These are phyloP conservation scores for Dryococelus australis DNA, from an alignment of 2,888 invertebrate species.

Conservation along the genomic window DNA sequence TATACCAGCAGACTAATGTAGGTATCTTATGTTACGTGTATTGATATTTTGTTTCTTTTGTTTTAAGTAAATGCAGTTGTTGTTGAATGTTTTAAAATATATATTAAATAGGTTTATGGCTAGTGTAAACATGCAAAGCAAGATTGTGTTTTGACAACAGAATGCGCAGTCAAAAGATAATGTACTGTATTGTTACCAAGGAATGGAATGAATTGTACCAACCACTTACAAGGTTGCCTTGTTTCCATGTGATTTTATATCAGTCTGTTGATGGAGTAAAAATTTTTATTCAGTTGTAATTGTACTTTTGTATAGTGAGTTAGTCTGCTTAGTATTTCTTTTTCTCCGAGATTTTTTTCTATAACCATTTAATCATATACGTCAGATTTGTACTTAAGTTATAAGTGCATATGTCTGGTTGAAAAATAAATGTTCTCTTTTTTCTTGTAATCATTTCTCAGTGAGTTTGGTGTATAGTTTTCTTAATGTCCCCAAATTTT, in stretches of 20 bases:
- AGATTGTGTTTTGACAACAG: not conserved
- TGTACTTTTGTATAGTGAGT: not conserved
- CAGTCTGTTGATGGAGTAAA: not conserved
- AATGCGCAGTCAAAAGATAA: not conserved
- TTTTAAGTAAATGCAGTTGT: not conserved
- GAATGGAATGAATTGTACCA: not conserved
- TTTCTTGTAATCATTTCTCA: not conserved
- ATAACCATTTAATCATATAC: not conserved
- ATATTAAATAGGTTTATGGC: not conserved
- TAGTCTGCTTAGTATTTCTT: slow-evolving; percentile 16
- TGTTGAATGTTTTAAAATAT: not conserved
- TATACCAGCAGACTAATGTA: not conserved
- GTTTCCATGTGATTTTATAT: not conserved
- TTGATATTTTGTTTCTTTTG: not conserved
- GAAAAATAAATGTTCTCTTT: not conserved
- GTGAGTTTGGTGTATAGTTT: not conserved
- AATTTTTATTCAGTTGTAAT: not conserved
- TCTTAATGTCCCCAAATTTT: too few relatives aligned
- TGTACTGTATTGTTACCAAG: not conserved
- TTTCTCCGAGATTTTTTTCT: not conserved
- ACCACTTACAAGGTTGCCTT: not conserved
- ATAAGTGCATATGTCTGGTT: slow-evolving; percentile 8
- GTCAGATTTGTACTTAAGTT: not conserved
- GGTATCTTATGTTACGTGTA: not conserved
- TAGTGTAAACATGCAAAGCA: not conserved